Evolutionary conservation across 2,888 invertebrate genomes (phyloP).

Genomic region (Hirtodrosophila duncani): DNA sequence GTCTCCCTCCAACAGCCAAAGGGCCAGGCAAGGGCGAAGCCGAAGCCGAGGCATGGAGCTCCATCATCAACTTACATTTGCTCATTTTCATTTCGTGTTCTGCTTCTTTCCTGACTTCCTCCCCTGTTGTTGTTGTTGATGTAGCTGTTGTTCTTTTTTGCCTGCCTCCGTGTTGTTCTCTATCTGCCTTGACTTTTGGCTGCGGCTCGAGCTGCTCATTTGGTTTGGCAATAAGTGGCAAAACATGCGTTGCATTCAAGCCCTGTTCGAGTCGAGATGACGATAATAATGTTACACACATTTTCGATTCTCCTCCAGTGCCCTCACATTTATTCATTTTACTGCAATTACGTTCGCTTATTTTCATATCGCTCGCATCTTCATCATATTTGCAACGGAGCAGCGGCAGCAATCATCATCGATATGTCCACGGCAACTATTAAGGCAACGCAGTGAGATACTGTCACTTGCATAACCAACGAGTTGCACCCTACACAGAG

Average conservation of each 20-base stretch:
- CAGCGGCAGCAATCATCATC: too few relatives aligned
- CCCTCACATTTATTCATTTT: slow-evolving; percentile 61
- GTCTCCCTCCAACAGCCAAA: too few relatives aligned
- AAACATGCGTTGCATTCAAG: slow-evolving; percentile 60
- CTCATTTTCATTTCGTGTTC: slow-evolving; percentile 54
- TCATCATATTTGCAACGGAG: slow-evolving; percentile 5
- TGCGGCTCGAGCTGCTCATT: slow-evolving; percentile 3
- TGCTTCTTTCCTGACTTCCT: slow-evolving; percentile 3
- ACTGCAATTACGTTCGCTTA: slow-evolving; percentile 59
- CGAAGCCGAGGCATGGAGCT: not conserved
- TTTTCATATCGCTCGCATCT: slow-evolving; percentile 4
- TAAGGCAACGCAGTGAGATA: too few relatives aligned
- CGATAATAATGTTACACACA: not conserved
- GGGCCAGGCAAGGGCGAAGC: not conserved
- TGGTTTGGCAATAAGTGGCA: slow-evolving; percentile 36
- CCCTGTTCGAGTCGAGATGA: too few relatives aligned
- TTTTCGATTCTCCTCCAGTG: too few relatives aligned
- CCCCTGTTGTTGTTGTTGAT: slow-evolving; percentile 5
- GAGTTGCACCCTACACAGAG: too few relatives aligned
- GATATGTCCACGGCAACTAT: too few relatives aligned
- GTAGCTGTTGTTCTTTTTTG: slow-evolving; percentile 18
- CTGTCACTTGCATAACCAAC: too few relatives aligned
- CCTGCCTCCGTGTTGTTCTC: slow-evolving; percentile 1
- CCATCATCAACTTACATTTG: slow-evolving; percentile 55
- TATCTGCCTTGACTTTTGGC: not conserved